Evolutionary conservation across 1,140 invertebrate genomes (phyloP).

Genomic region (Nixonia krombeini): DNA sequence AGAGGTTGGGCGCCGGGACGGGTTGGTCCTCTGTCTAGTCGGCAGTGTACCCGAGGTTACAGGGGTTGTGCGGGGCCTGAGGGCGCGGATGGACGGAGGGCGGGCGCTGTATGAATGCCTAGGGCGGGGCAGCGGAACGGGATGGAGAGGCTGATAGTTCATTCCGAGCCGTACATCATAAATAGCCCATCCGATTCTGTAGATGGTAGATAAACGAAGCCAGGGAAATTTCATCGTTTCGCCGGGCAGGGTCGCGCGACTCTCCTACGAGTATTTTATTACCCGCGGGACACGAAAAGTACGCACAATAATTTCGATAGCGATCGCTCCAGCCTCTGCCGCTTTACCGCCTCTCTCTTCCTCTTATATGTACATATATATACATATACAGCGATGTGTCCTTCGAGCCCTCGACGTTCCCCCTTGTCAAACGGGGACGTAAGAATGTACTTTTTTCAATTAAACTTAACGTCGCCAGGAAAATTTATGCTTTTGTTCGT

Average conservation of each 20-base stretch:
- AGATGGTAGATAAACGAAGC: constrained; percentile 61
- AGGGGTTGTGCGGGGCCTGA: too few relatives aligned
- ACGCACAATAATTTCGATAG: constrained; percentile 30
- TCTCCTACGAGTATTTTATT: constrained; percentile 64
- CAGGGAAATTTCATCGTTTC: constrained; percentile 29
- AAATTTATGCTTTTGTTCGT: too few relatives aligned
- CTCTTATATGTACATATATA: too few relatives aligned
- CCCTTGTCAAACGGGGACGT: too few relatives aligned
- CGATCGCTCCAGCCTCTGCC: constrained; percentile 21
- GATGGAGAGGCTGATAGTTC: constrained; percentile 45
- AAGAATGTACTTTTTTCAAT: too few relatives aligned
- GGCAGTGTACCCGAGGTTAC: too few relatives aligned
- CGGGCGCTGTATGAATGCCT: constrained; percentile 12
- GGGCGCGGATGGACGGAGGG: too few relatives aligned
- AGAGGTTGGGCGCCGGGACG: constrained; percentile 3
- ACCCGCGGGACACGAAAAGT: constrained; percentile 34
- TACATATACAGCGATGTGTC: too few relatives aligned
- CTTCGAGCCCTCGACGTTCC: too few relatives aligned
- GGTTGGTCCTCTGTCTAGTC: constrained; percentile 15
- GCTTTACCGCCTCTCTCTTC: too few relatives aligned
- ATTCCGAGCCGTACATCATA: constrained; percentile 56
- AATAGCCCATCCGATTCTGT: constrained; percentile 64
- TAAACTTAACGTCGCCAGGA: too few relatives aligned
- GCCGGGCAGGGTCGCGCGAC: too few relatives aligned
- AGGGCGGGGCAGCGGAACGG: constrained; percentile 30